Conservation (phyloP, 2,888 invertebrate genomes). For the Phaonia tiefii region DNA sequence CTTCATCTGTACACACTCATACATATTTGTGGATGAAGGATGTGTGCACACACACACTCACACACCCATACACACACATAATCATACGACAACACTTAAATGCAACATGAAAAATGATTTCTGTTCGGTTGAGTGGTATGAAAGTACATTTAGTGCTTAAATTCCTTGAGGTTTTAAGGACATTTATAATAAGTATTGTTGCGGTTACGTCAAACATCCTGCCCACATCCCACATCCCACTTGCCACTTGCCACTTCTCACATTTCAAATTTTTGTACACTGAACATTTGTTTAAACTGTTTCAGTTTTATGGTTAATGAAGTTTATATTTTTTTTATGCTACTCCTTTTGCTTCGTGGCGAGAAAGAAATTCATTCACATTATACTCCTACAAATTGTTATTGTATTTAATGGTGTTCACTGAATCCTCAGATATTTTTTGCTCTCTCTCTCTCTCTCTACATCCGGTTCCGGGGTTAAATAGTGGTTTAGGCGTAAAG, state of each 20-base stretch:
- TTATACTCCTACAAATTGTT: conserved; percentile 21
- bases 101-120: conserved; percentile 22
- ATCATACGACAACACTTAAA: not conserved
- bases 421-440: conserved; percentile 5
- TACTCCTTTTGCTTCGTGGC: not conserved
- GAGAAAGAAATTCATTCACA: conserved; percentile 6
- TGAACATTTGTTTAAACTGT: conserved; percentile 13
- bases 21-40: not conserved
- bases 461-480: conserved; percentile 3
- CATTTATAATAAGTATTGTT: conserved; percentile 28
- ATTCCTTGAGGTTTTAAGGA: conserved; percentile 21
- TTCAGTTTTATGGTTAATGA: conserved; percentile 3
- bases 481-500: conserved; percentile 2
- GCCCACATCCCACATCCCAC: not conserved
- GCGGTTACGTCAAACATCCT: not conserved
- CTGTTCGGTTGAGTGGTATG: conserved; percentile 11
- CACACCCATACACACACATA: not conserved
- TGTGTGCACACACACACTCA: not conserved
- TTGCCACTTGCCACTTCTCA: not conserved
- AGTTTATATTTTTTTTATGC: not conserved
- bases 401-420: conserved; percentile 27
- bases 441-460: too few relatives aligned
- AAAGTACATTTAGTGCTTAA: conserved; percentile 17
- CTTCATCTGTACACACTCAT: not conserved
- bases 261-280: too few relatives aligned